Evolutionary conservation across 1,140 invertebrate species (phyloP), one percentile per base, ranked within the genome.

Genomic region (Caenorhabditis briggsae): DNA sequence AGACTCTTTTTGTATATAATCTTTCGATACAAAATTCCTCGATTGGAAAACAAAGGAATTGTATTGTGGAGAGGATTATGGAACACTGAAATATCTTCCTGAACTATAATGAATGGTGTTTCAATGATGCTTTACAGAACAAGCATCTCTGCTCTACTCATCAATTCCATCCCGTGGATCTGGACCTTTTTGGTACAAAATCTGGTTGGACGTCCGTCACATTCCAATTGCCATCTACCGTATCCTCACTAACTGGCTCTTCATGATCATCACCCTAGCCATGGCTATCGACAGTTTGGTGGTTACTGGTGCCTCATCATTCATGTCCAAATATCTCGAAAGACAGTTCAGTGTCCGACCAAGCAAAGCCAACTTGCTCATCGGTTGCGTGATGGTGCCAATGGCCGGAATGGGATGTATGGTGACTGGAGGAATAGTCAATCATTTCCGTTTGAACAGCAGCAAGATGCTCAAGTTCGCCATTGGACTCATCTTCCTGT

Each of bases 311-410:
- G 91, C 90, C 23, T 92, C 92, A 12, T 92, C 92, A 2, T 92
- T 92, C 87, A 92, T 92, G 91, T 91, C 91, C 11, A 92, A 92
- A 84, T 92, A 92, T 85, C 89, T 92, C 9, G 91, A 92, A 55
- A 70, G 91, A 41, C 91, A 92, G 59, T 92, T 92, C 84, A 89
- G 90, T 65, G 92, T 92, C 11, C 92, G 91, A 2, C 92, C 91
- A 11, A 88, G 86, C 74, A 92, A 92, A 64, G 92, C 91, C 2
- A 92, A 92, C 58, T 86, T 92, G 82, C 88, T 92, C 16, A 92
- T 92, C 33, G 91, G 84, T 78, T 89, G 46, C 46, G 58, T 56
- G 61, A 56, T 50, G 70, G 70, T 78, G 8, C 88, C 88, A 18
- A 89, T 91, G 90, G 90, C 90, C 11, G 91, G 91, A 16, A 85